Percentiles rank a stretch among this genome's conserved stretches.
Conservation (phyloP, 2,888 invertebrate species). For the Lutraria lutraria region DNA sequence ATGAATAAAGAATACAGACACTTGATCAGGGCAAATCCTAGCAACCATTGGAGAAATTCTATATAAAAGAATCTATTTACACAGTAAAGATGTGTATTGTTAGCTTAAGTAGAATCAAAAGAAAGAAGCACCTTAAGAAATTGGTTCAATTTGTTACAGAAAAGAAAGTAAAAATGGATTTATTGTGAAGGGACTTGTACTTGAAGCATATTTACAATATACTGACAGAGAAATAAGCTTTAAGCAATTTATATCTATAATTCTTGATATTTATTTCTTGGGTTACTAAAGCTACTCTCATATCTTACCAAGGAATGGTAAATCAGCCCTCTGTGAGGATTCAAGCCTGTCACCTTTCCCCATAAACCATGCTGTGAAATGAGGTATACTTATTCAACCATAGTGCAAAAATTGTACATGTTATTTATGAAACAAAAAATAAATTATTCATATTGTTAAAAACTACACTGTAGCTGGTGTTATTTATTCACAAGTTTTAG, state of each 20-base stretch:
- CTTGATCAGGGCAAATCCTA: background rate
- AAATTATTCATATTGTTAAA: background rate
- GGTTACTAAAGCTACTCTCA: no score
- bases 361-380: no score
- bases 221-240: no score
- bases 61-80: slow-evolving; percentile 1
- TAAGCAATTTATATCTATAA: no score
- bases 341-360: no score
- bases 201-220: no score
- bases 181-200: background rate
- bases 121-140: background rate
- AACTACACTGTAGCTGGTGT: background rate
- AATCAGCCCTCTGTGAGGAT: no score
- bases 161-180: background rate
- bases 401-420: no score
- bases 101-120: background rate
- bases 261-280: no score
- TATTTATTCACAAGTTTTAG: background rate
- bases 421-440: background rate
- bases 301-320: no score
- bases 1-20: slow-evolving; percentile 17
- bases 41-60: background rate
- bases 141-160: background rate
- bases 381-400: no score
- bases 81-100: background rate